Conservation (phyloP, 1,140 invertebrate species). For the Phymastichus coffea region DNA sequence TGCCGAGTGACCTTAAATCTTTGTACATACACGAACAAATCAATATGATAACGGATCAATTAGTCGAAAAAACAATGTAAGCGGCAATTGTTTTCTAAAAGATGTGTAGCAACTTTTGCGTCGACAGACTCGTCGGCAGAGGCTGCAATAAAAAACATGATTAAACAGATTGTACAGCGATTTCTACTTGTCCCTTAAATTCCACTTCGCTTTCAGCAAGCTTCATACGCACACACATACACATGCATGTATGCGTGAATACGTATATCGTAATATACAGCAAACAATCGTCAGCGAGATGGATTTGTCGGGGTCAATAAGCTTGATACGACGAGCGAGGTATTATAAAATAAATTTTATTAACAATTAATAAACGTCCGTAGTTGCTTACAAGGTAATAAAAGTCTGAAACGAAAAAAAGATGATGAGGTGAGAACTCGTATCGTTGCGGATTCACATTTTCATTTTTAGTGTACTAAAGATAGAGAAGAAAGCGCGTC, state of each 20-base stretch:
- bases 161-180: neutral
- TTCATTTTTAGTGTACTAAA: conserved; percentile 20
- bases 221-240: neutral
- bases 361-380: conserved; percentile 27
- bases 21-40: conserved; percentile 18
- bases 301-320: too few relatives aligned
- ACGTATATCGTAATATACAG: too few relatives aligned
- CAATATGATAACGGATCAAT: neutral
- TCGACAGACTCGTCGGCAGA: conserved; percentile 18
- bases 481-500: neutral
- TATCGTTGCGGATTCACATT: conserved; percentile 3
- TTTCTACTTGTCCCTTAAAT: neutral
- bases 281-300: too few relatives aligned
- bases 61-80: conserved; percentile 11
- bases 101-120: conserved; percentile 18
- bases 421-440: neutral
- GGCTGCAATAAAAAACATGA: conserved; percentile 13
- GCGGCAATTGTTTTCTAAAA: conserved; percentile 18
- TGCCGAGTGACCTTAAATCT: conserved; percentile 13
- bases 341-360: conserved; percentile 30
- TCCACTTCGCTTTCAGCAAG: neutral
- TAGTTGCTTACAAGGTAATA: conserved; percentile 22
- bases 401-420: conserved; percentile 9
- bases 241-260: too few relatives aligned
- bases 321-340: too few relatives aligned